Conservation (phyloP, 1,140 invertebrate species). For the Zaprionus davidi region DNA sequence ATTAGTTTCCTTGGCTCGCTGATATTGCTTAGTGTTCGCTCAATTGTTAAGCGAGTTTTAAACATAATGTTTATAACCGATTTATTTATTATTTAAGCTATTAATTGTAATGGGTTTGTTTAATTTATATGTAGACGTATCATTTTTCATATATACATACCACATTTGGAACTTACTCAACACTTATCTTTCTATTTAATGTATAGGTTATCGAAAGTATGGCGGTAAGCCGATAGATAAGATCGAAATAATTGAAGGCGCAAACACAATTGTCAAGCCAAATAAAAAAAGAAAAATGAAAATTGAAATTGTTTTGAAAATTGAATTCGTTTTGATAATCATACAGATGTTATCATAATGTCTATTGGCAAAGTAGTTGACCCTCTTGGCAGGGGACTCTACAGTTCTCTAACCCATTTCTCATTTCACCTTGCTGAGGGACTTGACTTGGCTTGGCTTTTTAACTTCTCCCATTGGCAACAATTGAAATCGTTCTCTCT, state of each 20-base stretch:
- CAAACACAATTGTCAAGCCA: too few species aligned
- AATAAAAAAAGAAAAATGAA: too few species aligned
- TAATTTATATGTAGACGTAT: too few species aligned
- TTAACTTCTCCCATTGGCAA: conserved; percentile 46
- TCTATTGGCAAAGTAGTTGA: conserved; percentile 2
- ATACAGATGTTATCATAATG: conserved; percentile 17
- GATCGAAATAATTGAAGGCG: too few species aligned
- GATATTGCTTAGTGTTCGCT: too few species aligned
- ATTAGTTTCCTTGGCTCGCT: background rate
- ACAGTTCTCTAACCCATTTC: background rate
- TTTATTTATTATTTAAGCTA: background rate
- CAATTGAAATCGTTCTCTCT: conserved; percentile 59
- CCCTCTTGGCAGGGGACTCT: conserved; percentile 4
- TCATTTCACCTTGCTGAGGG: conserved; percentile 31
- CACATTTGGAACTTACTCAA: too few species aligned
- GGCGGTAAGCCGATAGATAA: too few species aligned
- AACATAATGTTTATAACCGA: background rate
- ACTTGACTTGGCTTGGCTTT: conserved; percentile 52
- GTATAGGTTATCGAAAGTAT: too few species aligned
- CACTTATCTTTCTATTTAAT: too few species aligned
- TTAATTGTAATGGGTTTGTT: too few species aligned
- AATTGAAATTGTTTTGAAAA: background rate
- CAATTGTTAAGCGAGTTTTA: too few species aligned
- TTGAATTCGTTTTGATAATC: background rate
- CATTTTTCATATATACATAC: too few species aligned